Evolutionary conservation across 2,888 invertebrate genomes (phyloP), one percentile per base, ranked within the genome.

Genomic region (Drosophila trichaetosa): DNA sequence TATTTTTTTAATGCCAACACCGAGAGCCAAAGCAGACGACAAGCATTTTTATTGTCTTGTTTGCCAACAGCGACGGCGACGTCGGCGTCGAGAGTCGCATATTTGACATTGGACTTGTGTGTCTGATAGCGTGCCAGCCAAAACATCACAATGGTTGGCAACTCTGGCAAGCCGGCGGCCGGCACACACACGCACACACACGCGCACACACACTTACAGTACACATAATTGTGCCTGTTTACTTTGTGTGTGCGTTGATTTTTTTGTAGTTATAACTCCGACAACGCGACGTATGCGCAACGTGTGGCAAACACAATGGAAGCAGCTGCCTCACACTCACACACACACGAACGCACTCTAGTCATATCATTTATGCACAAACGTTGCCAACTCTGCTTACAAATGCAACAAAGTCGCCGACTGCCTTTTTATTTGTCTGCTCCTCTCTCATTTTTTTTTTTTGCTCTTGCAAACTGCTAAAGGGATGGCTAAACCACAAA

Each of bases 41-140:
- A 78, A 87, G 89, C 71, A 87, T 87, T 87, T 89, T 85, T 85
- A 89, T 89, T 89, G 87, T 87, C 87, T 87, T 87, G 87, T 80
- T 89, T 87, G 85, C 83, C 80, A 89, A 84, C 82, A 82, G 82
- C 76, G 67, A 59, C 64, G 68, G 53, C 60, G 72, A 36, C 64
- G 46, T 29, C 33, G 60, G 13, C 63, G 48, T 62, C 52, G 68
- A 62, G 69, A 77, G 74, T 80, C 80, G 80, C 88, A 85, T 85
- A 86, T 85, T 85, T 87, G 87, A 87, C 89, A 87, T 87, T 87
- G 87, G 85, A 87, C 85, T 89, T 85, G 89, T 84, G 80, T 72
- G 83, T 73, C 82, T 76, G 80, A 82, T 81, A 81, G 88, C 83
- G 81, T 80, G 82, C 88, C 80, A 88, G 83, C 79, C 86, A 76